A percentile compares a stretch with the other conserved stretches of the same genome.
Conservation (phyloP, 2,888 invertebrate genomes). For the Ennomos erosarius region DNA sequence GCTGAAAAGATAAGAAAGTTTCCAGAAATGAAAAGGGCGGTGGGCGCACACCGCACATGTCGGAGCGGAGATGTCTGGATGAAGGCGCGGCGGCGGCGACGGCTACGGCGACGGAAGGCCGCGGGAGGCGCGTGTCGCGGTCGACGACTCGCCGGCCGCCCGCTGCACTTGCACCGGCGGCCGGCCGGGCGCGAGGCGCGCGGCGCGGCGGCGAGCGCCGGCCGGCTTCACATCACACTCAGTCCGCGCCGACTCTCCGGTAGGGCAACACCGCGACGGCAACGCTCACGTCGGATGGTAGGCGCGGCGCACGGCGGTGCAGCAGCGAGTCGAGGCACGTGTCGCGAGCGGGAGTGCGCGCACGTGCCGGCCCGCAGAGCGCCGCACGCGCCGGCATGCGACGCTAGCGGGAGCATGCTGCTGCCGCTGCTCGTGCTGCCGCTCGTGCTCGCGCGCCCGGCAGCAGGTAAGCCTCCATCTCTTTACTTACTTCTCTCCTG, state of each 20-base stretch:
- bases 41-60: neutral
- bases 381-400: slow-evolving; percentile 76
- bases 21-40: slow-evolving; percentile 17
- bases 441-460: slow-evolving; percentile 80
- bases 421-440: slow-evolving; percentile 81
- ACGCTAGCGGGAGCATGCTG: slow-evolving; percentile 78
- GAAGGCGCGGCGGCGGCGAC: slow-evolving; percentile 9
- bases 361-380: slow-evolving; percentile 44
- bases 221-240: slow-evolving; percentile 43
- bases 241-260: slow-evolving; percentile 74
- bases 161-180: slow-evolving; percentile 65
- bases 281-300: slow-evolving; percentile 52
- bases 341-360: slow-evolving; percentile 50
- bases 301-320: slow-evolving; percentile 48
- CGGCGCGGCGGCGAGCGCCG: slow-evolving; percentile 43
- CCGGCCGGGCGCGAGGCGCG: slow-evolving; percentile 36
- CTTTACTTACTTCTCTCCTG: no score
- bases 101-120: slow-evolving; percentile 49
- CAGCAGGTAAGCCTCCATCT: slow-evolving; percentile 67
- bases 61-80: slow-evolving; percentile 29
- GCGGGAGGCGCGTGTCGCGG: slow-evolving; percentile 54
- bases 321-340: slow-evolving; percentile 43
- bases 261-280: slow-evolving; percentile 59
- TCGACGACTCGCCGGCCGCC: slow-evolving; percentile 44
- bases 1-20: slow-evolving; percentile 21